Percentiles rank a stretch among this genome's conserved stretches.
Evolutionary conservation across 1,140 invertebrate species (phyloP).

Genomic region (Saxidomus purpurata): DNA sequence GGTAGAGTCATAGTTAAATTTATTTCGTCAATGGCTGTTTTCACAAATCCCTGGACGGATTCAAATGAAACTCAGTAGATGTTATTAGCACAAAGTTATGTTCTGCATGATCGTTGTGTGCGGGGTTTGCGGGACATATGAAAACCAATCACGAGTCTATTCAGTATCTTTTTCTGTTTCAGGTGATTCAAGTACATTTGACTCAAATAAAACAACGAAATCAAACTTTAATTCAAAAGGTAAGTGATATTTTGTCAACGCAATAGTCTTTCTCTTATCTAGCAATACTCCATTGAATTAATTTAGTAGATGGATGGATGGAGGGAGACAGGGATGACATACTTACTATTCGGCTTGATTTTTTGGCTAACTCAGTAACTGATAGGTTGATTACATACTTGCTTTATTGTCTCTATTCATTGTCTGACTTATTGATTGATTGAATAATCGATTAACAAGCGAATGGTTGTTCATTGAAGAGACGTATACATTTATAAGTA

Average conservation of each 20-base stretch:
- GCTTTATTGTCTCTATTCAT: background rate
- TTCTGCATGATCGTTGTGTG: background rate
- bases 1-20: background rate
- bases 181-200: conserved; percentile 13
- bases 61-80: background rate
- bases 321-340: background rate
- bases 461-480: too few relatives aligned
- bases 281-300: background rate
- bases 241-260: background rate
- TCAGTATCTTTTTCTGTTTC: background rate
- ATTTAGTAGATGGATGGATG: background rate
- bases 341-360: background rate
- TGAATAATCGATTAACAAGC: too few relatives aligned
- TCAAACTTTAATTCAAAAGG: background rate
- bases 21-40: background rate
- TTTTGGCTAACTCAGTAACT: background rate
- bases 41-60: background rate
- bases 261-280: background rate
- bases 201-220: conserved; percentile 18
- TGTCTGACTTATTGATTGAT: too few relatives aligned
- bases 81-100: background rate
- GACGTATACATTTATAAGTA: too few relatives aligned
- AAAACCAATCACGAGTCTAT: background rate
- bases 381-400: background rate
- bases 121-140: background rate